These are phyloP conservation scores for Halcyon badia DNA, from an alignment of 2,797 vertebrate genomes.

Conservation along the genomic window DNA sequence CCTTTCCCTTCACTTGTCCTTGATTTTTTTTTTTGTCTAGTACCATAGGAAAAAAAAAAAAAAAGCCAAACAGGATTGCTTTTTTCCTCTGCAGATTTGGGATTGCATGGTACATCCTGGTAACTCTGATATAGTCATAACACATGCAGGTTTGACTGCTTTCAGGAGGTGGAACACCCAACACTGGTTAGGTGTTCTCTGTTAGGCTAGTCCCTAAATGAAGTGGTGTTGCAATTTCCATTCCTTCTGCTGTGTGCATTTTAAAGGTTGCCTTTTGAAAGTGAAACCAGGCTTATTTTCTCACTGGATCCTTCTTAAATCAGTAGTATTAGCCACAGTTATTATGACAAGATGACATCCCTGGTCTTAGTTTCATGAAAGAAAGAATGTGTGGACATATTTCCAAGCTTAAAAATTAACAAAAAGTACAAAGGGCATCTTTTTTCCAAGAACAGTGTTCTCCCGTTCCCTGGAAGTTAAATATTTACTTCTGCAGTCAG, in stretches of 20 bases:
- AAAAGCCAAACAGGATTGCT: not conserved
- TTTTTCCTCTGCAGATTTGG: not conserved
- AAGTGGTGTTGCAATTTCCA: not conserved
- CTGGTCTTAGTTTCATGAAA: not conserved
- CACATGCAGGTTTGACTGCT: not conserved
- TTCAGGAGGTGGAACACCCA: not conserved
- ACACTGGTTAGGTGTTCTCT: not conserved
- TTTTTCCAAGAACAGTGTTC: fast-evolving
- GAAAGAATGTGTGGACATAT: not conserved
- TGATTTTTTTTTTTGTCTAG: not conserved
- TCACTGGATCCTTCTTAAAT: fast-evolving
- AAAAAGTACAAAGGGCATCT: not conserved
- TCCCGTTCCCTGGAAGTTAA: not conserved
- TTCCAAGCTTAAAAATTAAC: not conserved
- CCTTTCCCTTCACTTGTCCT: not conserved
- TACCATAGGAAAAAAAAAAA: not conserved
- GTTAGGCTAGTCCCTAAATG: not conserved
- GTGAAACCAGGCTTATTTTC: not conserved
- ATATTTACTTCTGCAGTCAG: not conserved
- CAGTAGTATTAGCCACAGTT: not conserved
- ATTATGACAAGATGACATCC: not conserved
- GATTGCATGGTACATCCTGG: not conserved
- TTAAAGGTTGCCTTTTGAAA: not conserved
- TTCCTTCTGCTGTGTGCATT: not conserved
- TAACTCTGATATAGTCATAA: not conserved